Conservation (phyloP, 2,113 vertebrate genomes). For the Python bivittatus region DNA sequence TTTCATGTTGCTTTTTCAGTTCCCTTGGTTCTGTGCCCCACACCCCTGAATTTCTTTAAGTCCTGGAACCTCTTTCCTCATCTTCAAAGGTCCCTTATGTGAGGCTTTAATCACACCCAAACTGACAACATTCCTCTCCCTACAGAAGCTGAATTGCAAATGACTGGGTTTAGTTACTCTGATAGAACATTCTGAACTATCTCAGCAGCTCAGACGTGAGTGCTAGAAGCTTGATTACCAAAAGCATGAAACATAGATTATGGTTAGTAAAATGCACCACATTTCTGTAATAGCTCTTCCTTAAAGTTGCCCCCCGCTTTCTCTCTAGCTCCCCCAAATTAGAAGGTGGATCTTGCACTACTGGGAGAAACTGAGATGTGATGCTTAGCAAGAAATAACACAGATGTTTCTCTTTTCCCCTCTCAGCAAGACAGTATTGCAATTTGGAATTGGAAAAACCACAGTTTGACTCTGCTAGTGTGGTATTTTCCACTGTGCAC, state of each 20-base stretch:
- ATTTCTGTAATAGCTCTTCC: too few species aligned
- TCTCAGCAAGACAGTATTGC: conserved; percentile 59
- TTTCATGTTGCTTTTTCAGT: background rate
- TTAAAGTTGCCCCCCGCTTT: background rate
- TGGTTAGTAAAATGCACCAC: background rate
- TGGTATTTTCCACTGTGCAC: conserved; percentile 47
- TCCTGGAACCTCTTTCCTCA: background rate
- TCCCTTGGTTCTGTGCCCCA: background rate
- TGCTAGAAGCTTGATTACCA: background rate
- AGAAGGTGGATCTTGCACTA: conserved; percentile 52
- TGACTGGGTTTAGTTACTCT: background rate
- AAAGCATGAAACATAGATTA: background rate
- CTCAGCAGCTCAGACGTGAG: too few species aligned
- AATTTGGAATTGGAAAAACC: conserved; percentile 48
- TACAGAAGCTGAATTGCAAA: background rate
- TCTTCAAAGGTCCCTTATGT: background rate
- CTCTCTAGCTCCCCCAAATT: background rate
- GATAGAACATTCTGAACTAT: background rate
- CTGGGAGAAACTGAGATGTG: conserved; percentile 24
- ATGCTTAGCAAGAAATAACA: conserved; percentile 65
- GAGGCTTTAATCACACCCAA: background rate
- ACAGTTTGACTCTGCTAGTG: conserved; percentile 23
- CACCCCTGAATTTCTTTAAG: background rate
- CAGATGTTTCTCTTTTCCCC: conserved; percentile 58
- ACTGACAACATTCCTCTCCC: background rate